A percentile compares a stretch with the other conserved stretches of the same genome.
These are phyloP conservation scores for Muntiacus reevesi DNA, from an alignment of 2,113 vertebrate genomes.

Conservation along the genomic window DNA sequence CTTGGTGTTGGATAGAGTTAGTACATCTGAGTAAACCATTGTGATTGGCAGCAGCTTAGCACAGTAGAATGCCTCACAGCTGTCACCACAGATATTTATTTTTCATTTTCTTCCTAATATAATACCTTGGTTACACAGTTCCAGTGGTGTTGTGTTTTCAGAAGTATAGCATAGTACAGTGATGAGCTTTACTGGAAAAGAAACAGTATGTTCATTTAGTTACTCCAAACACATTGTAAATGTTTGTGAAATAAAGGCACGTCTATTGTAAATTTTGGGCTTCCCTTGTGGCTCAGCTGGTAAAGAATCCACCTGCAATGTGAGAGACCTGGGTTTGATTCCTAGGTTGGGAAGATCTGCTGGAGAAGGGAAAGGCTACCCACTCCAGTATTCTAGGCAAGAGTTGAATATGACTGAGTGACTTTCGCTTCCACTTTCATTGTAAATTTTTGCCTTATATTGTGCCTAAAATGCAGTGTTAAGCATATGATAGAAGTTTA, in stretches of 20 bases:
- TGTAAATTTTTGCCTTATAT: background rate
- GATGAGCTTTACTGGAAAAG: background rate
- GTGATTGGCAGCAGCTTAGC: background rate
- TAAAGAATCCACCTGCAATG: background rate
- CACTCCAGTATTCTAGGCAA: background rate
- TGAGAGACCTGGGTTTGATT: background rate
- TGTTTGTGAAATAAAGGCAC: slow-evolving; percentile 2
- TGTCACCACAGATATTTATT: background rate
- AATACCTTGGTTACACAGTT: background rate
- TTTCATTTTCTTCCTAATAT: background rate
- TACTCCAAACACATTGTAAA: background rate
- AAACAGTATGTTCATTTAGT: background rate
- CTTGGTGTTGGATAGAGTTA: background rate
- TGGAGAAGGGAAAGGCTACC: background rate
- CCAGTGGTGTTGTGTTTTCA: background rate
- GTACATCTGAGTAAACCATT: background rate
- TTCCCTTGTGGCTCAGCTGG: background rate
- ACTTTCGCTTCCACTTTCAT: background rate
- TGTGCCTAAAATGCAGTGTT: background rate
- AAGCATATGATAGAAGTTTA: background rate
- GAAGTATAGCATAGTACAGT: background rate
- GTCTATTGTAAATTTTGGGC: background rate
- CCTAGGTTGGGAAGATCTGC: background rate
- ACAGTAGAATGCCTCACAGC: background rate
- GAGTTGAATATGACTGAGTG: accelerated